Percentiles rank a stretch among this genome's conserved stretches.
Evolutionary conservation across 2,888 invertebrate genomes (phyloP).

Genomic region (Hyposoter dolosus): DNA sequence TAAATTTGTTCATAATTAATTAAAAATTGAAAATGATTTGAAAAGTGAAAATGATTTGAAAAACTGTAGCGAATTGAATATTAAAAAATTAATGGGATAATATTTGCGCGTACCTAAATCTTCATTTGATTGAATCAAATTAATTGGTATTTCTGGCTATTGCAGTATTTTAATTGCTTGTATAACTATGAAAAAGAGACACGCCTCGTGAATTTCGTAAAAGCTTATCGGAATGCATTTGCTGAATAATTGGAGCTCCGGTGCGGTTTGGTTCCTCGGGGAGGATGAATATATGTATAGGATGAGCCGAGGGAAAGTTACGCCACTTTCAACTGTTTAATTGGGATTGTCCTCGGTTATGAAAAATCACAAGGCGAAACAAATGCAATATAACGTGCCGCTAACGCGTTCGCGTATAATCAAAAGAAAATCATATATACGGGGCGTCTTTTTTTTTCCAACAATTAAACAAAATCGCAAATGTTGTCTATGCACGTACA

Average conservation of each 20-base stretch:
- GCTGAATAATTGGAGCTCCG: conserved; percentile 51
- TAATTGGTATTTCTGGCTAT: neutral
- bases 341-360: conserved; percentile 57
- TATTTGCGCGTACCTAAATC: neutral
- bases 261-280: conserved; percentile 16
- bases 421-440: conserved; percentile 25
- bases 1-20: too few species aligned
- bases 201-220: conserved; percentile 55
- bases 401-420: conserved; percentile 21
- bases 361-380: conserved; percentile 55
- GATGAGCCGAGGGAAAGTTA: conserved; percentile 55
- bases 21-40: too few species aligned
- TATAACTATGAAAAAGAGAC: conserved; percentile 26
- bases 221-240: conserved; percentile 48
- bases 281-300: neutral
- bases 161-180: conserved; percentile 7
- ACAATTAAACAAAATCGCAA: conserved; percentile 56
- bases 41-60: neutral
- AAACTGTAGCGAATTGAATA: neutral
- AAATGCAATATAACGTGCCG: conserved; percentile 19
- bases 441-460: conserved; percentile 14
- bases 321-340: conserved; percentile 61
- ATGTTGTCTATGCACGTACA: neutral
- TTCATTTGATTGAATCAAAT: neutral
- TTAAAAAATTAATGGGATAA: neutral